Base-by-base conservation (phyloP, 1,140 invertebrate genomes). In the Cydia splendana region DNA sequence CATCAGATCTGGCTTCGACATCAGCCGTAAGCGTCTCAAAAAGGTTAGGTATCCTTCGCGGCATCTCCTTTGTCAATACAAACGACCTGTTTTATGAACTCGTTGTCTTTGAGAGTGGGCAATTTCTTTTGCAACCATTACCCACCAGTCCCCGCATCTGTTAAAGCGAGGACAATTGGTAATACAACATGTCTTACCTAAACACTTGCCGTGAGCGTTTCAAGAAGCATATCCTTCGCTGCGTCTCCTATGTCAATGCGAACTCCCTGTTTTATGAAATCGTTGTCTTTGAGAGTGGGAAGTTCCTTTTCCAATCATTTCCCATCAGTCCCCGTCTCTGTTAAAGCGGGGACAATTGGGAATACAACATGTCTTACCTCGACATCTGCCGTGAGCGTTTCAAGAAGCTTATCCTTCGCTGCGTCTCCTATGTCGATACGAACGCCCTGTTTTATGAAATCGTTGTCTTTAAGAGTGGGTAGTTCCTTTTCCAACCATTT, bases 381-480 rank as follows among this genome's bases (percentile, higher is more conserved):
- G 65, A 98, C 97, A 95, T 99, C 99, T 82, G 98, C 98, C 76
- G 96, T 97, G 30, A 99, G 94, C 0, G 97, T 99, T 88, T 98
- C 96, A 92, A 99, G 95, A 1, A 99, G 94, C 90, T 98, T 98
- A 30, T 96, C 95, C 91, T 99, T 99, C 15, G 98, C 97, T 71
- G 99, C 97, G 20, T 97, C 96, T 0, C 98, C 98, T 81, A 99
- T 98, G 84, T 97, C 96, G 82, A 99, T 97, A 88, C 97, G 98
- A 78, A 97, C 96, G 78, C 98, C 98, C 89, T 99, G 98, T 87
- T 99, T 99, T 18, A 99, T 96, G 91, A 99, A 99, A 94, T 99
- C 99, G 91, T 99, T 99, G 93, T 99, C 99, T 92, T 99, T 99
- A 65, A 97, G 96, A 7, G 99, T 99, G 0, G 99, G 99, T 77